These are phyloP conservation scores for Pammene fasciana DNA, from an alignment of 2,888 invertebrate species.

Conservation along the genomic window DNA sequence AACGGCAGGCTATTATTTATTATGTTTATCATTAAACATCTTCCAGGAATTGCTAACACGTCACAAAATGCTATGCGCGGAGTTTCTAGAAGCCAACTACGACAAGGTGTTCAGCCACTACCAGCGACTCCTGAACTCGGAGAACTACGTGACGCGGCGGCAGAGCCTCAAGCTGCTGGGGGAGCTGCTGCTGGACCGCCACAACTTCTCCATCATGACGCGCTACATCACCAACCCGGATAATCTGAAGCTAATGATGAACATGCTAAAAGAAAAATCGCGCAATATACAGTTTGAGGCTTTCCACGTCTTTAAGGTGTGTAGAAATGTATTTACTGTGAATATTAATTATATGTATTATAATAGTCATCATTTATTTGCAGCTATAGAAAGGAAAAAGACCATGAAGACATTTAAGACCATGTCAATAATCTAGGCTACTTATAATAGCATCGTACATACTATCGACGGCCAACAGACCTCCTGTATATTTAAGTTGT, in stretches of 20 bases:
- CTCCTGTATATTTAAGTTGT: too few relatives aligned
- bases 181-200: slow-evolving; percentile 98
- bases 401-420: too few relatives aligned
- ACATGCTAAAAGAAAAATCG: slow-evolving; percentile 99
- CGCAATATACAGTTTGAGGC: slow-evolving; percentile 99
- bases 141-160: slow-evolving; percentile 99
- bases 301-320: slow-evolving; percentile 99
- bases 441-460: too few relatives aligned
- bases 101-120: slow-evolving; percentile 99
- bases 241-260: slow-evolving; percentile 99
- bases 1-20: too few relatives aligned
- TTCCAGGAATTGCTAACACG: slow-evolving; percentile 94
- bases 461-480: too few relatives aligned
- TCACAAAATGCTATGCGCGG: slow-evolving; percentile 98
- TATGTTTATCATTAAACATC: slow-evolving; percentile 28
- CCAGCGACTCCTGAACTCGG: slow-evolving; percentile 98
- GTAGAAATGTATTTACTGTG: not conserved
- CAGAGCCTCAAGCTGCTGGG: slow-evolving; percentile 99
- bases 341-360: too few relatives aligned
- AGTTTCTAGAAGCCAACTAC: slow-evolving; percentile 99
- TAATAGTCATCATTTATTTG: too few relatives aligned
- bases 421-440: too few relatives aligned
- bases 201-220: slow-evolving; percentile 99
- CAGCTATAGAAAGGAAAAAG: too few relatives aligned
- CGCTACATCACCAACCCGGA: slow-evolving; percentile 99